Conservation (phyloP, 23 tunicate genomes). For the Ciona savignyi region DNA sequence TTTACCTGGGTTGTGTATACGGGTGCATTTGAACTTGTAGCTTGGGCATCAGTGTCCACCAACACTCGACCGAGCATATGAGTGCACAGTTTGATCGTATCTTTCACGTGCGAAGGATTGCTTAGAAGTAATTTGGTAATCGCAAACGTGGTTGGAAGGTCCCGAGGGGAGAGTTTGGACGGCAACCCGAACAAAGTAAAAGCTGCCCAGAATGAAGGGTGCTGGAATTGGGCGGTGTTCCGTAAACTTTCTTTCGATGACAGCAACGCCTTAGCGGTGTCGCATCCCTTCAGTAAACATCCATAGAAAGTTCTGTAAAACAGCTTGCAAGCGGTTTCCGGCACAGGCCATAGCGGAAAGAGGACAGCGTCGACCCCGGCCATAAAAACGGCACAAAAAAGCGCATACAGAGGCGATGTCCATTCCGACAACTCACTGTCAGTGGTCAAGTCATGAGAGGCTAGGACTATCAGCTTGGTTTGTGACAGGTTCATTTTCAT, state of each 20-base stretch:
- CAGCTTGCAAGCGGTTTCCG: slow-evolving; percentile 50
- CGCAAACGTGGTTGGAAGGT: slow-evolving; percentile 23
- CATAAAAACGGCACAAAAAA: too few relatives aligned
- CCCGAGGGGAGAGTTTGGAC: slow-evolving; percentile 9
- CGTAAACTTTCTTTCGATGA: slow-evolving; percentile 34
- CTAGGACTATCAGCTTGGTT: slow-evolving; percentile 42
- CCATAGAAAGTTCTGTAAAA: slow-evolving; percentile 29
- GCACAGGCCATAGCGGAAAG: slow-evolving; percentile 73
- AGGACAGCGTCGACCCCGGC: slow-evolving; percentile 29
- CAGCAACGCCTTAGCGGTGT: slow-evolving; percentile 27
- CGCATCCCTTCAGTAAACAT: slow-evolving; percentile 13
- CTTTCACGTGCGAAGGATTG: slow-evolving; percentile 15
- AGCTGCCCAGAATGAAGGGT: slow-evolving; percentile 87
- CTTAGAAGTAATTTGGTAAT: slow-evolving; percentile 18
- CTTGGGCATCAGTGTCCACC: too few relatives aligned
- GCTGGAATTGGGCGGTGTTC: slow-evolving; percentile 48
- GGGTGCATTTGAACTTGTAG: too few relatives aligned
- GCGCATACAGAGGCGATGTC: too few relatives aligned
- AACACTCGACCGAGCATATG: slow-evolving; percentile 37
- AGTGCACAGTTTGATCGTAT: slow-evolving; percentile 21
- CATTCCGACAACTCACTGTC: too few relatives aligned
- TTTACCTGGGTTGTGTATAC: slow-evolving; percentile 59
- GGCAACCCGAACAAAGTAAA: slow-evolving; percentile 43
- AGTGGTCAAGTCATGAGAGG: too few relatives aligned
- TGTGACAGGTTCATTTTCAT: too few relatives aligned